These are phyloP conservation scores for Marronus borbonicus DNA, from an alignment of 2,888 invertebrate genomes.

Conservation along the genomic window DNA sequence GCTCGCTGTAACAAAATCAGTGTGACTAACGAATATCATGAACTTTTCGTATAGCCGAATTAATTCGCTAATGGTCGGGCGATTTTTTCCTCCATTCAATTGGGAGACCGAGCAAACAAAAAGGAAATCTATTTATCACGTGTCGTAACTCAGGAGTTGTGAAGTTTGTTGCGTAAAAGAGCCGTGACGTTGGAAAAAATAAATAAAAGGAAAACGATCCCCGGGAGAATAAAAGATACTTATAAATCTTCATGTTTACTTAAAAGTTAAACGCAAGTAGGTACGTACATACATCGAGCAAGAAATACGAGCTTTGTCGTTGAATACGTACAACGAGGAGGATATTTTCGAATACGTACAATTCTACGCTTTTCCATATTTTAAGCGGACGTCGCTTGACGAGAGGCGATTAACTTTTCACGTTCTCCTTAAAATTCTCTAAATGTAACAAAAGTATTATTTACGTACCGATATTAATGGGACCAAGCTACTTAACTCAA, in stretches of 20 bases:
- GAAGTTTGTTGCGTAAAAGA: conserved; percentile 47
- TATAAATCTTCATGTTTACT: conserved; percentile 46
- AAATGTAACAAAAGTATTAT: too few species aligned
- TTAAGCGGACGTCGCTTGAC: too few species aligned
- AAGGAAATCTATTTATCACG: conserved; percentile 44
- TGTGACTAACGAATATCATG: conserved; percentile 43
- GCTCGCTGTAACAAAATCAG: conserved; percentile 17
- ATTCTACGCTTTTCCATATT: neutral
- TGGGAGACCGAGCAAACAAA: conserved; percentile 26
- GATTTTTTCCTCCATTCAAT: conserved; percentile 24
- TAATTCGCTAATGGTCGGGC: conserved; percentile 35
- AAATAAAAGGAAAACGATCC: conserved; percentile 45
- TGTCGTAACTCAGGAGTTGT: conserved; percentile 41
- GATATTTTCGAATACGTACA: neutral
- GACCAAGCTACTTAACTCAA: too few species aligned
- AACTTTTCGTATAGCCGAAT: conserved; percentile 35
- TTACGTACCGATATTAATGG: too few species aligned
- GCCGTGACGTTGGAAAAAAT: conserved; percentile 47
- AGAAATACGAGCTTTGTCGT: conserved; percentile 28
- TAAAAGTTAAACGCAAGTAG: conserved; percentile 38
- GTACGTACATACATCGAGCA: conserved; percentile 35
- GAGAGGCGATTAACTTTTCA: too few species aligned
- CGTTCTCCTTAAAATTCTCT: too few species aligned
- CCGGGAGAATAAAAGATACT: conserved; percentile 37
- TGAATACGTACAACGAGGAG: neutral